phyloP scores from a whole-genome alignment of 2,113 vertebrate genomes.

The Macaca nemestrina region DNA sequence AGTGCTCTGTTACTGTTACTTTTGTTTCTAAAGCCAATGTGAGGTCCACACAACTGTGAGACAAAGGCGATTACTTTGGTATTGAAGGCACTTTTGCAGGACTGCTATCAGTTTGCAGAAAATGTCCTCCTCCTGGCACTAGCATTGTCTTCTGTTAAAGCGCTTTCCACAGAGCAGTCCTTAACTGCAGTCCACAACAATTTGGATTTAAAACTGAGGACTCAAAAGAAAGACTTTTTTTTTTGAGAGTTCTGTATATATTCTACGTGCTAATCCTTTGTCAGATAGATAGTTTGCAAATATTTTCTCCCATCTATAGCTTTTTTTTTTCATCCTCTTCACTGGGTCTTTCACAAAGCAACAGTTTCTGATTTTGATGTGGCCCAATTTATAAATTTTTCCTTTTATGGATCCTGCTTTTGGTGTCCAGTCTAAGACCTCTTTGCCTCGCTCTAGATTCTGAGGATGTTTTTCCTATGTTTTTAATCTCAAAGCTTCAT shows the following conservation, averaged over 20 bases:
- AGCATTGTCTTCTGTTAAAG: background rate
- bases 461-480: background rate
- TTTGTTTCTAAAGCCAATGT: background rate
- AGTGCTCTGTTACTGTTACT: background rate
- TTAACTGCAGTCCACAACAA: no score
- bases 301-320: background rate
- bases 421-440: background rate
- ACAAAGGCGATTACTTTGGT: background rate
- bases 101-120: conserved; percentile 42
- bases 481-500: background rate
- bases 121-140: conserved; percentile 51
- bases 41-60: conserved; percentile 61
- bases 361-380: background rate
- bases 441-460: background rate
- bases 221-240: background rate
- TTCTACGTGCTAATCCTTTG: background rate
- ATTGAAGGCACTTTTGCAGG: conserved; percentile 19
- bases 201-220: background rate
- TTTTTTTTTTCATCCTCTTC: background rate
- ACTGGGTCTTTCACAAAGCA: background rate
- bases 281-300: background rate
- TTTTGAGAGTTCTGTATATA: background rate
- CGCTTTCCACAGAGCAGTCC: fast-evolving
- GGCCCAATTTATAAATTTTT: background rate
- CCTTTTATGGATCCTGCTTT: background rate